A percentile compares a stretch with the other conserved stretches of the same genome.
phyloP scores from a whole-genome alignment of 2,113 vertebrate species.

The Orthonyx spaldingii region DNA sequence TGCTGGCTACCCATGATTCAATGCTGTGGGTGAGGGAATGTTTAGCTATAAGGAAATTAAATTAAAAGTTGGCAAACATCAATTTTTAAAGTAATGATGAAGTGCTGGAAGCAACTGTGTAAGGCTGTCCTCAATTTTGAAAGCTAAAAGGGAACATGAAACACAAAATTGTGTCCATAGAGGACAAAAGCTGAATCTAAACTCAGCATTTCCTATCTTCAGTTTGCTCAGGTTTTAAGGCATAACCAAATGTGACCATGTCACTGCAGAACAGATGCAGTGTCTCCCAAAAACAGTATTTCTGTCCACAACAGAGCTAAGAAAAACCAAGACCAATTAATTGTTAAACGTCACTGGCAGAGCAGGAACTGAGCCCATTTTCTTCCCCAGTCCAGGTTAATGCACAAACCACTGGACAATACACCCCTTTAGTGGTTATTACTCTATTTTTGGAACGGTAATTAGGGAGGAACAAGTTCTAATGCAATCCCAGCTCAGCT shows the following conservation, averaged over 20 bases:
- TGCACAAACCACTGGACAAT: background rate
- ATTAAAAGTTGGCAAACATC: background rate
- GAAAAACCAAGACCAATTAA: background rate
- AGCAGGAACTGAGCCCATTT: background rate
- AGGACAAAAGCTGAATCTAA: background rate
- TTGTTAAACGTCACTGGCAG: background rate
- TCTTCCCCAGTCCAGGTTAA: background rate
- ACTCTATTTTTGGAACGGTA: conserved; percentile 10
- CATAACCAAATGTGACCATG: background rate
- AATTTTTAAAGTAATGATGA: background rate
- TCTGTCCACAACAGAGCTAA: background rate
- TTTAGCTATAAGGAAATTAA: background rate
- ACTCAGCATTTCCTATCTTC: background rate
- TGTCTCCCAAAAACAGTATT: background rate
- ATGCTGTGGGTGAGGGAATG: background rate
- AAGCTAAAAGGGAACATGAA: background rate
- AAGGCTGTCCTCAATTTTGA: background rate
- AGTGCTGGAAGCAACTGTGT: background rate
- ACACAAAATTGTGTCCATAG: background rate
- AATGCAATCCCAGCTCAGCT: background rate
- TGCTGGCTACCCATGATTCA: background rate
- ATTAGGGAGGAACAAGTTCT: background rate
- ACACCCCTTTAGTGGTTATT: background rate
- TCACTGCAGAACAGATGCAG: background rate
- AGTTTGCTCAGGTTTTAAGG: background rate